Evolutionary conservation across 2,797 vertebrate genomes (phyloP), one percentile per base, ranked within the genome.

Genomic region (Heteromormyrus szaboi): DNA sequence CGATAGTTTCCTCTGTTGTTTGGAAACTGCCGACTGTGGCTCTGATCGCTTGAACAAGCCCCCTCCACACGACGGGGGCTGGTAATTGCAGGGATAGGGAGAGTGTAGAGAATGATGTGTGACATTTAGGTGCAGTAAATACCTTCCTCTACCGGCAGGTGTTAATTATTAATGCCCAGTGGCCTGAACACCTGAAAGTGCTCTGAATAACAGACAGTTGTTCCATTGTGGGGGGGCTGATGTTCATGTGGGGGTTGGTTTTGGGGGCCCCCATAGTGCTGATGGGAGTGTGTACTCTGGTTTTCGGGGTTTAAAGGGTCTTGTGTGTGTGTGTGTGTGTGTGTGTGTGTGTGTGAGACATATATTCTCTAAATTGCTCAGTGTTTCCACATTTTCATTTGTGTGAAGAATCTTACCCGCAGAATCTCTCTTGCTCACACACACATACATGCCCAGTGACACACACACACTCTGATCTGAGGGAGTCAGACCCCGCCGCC

Each of bases 151-250:
- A 46, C 17, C 1, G 41, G 9, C 68, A 87, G 65, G 51, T 37
- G 29, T 86, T 81, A 79, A 89, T 88, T 72, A 88, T 46, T 88
- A 88, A 53, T 53, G 46, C 29, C 33, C 87, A 50, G 62, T 19
- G 14, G 25, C 50, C 14, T 29, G 22, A 19, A 33, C 7, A 48
- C 41, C n/a, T 72, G 87, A 88, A 76, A 76, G 37, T 88, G 46
- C 87, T 53, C 41, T 22, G 33, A 37, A 79, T 88, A 25, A 88
- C 50, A 54, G 48, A 79, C 76, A 54, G 22, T 11, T 33, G 46
- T 53, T 0, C 5, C 48, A 17, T 51, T 46, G 11, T 37, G 29
- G 22, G 29, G 65, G 65, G 25, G 65, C 25, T 68, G 22, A 33
- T 29, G 65, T 33, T 41, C 14, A 2, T 33, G 7, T 72, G 65